Percentiles rank a stretch among this genome's conserved stretches.
phyloP scores from a whole-genome alignment of 1,140 invertebrate genomes.

The Drosophila santomea region DNA sequence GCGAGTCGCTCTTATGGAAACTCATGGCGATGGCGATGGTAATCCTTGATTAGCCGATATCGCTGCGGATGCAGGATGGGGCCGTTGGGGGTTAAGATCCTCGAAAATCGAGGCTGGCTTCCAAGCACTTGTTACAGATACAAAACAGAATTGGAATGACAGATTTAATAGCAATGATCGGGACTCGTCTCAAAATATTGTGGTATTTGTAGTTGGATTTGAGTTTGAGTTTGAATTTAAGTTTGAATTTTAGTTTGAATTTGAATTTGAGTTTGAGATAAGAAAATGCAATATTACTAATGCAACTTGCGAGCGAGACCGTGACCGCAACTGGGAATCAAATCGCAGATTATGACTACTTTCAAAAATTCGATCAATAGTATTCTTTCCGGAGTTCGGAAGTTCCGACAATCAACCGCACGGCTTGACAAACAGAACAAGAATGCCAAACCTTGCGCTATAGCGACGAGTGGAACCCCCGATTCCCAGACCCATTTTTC shows the following conservation, averaged over 20 bases:
- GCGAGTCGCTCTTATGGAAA: slow-evolving; percentile 84
- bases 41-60: slow-evolving; percentile 37
- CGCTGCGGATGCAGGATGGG: slow-evolving; percentile 30
- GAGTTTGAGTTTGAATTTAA: not conserved
- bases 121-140: slow-evolving; percentile 77
- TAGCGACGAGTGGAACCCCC: slow-evolving; percentile 69
- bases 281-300: slow-evolving; percentile 81
- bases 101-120: slow-evolving; percentile 47
- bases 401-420: slow-evolving; percentile 71
- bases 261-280: slow-evolving; percentile 31
- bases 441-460: slow-evolving; percentile 79
- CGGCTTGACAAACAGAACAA: slow-evolving; percentile 81
- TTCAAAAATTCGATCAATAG: slow-evolving; percentile 18
- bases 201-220: slow-evolving; percentile 21
- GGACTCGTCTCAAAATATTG: slow-evolving; percentile 38
- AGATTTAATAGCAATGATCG: slow-evolving; percentile 73
- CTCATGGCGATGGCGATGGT: slow-evolving; percentile 68
- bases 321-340: slow-evolving; percentile 37
- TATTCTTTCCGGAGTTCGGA: slow-evolving; percentile 35
- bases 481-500: slow-evolving; percentile 30
- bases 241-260: not conserved
- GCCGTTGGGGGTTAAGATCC: slow-evolving; percentile 32
- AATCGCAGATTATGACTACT: slow-evolving; percentile 8
- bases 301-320: slow-evolving; percentile 68
- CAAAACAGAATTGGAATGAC: slow-evolving; percentile 73